These are phyloP conservation scores for Paracanthobrama guichenoti DNA, from an alignment of 2,113 vertebrate genomes.

Conservation along the genomic window DNA sequence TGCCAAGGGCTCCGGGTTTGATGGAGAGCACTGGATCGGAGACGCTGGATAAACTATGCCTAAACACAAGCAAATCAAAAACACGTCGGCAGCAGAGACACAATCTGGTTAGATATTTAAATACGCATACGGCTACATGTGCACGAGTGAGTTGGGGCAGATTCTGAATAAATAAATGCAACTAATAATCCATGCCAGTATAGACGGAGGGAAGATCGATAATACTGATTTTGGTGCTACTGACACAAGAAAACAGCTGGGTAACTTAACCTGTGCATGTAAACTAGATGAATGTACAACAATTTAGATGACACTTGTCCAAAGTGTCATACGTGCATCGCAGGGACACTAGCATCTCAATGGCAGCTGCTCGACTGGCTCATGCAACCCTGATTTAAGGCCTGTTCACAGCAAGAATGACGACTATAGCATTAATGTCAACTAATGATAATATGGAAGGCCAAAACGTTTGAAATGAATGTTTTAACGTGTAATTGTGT, in stretches of 20 bases:
- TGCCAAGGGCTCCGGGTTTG: conserved; percentile 70
- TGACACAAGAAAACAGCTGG: neutral
- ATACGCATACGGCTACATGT: neutral
- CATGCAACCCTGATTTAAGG: neutral
- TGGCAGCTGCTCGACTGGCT: neutral
- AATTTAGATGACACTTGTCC: neutral
- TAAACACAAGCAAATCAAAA: neutral
- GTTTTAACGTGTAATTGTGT: no score
- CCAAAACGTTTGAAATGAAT: no score
- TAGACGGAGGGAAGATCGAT: neutral
- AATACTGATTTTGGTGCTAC: conserved; percentile 9
- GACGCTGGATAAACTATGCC: neutral
- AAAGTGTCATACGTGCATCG: neutral
- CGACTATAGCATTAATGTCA: no score
- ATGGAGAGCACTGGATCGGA: conserved; percentile 8
- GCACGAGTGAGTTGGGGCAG: neutral
- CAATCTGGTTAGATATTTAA: neutral
- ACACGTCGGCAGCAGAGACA: neutral
- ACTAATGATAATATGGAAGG: no score
- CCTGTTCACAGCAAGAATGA: neutral
- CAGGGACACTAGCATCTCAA: neutral
- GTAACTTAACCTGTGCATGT: neutral
- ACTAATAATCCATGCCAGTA: neutral
- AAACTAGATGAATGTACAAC: no score
- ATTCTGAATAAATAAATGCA: neutral